Conservation (phyloP, 92 coral and sea anemone genomes). For the Meandrina meandrites region DNA sequence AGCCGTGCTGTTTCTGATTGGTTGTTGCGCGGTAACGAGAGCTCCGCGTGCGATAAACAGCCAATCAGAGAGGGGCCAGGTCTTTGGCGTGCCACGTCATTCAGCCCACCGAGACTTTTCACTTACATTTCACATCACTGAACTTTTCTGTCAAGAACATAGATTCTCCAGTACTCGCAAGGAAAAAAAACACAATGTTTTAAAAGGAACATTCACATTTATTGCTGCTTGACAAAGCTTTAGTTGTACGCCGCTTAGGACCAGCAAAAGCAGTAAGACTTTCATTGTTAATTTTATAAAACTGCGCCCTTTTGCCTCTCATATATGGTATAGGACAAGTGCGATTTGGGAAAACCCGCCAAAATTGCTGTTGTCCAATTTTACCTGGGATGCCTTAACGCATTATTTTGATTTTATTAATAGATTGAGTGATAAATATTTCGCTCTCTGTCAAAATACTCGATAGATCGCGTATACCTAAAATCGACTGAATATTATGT, state of each 20-base stretch:
- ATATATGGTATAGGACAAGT: not conserved
- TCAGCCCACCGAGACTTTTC: not conserved
- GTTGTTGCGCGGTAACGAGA: not conserved
- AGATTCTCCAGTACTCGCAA: not conserved
- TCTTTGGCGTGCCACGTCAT: no score
- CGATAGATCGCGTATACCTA: not conserved
- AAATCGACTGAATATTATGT: not conserved
- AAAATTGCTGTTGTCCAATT: not conserved
- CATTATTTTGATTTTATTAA: not conserved
- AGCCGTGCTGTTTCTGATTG: not conserved
- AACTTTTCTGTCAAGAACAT: not conserved
- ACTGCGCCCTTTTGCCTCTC: not conserved
- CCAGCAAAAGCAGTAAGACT: not conserved
- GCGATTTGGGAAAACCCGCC: not conserved
- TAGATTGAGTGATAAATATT: not conserved
- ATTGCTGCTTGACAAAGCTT: not conserved
- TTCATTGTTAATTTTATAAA: not conserved
- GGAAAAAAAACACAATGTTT: not conserved
- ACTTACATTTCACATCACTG: not conserved
- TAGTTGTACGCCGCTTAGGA: not conserved
- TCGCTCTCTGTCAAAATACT: not conserved
- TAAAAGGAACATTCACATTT: not conserved
- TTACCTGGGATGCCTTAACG: not conserved
- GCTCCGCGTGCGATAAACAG: not conserved
- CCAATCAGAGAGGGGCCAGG: not conserved